Percentiles rank a stretch among this genome's conserved stretches.
phyloP scores from a whole-genome alignment of 2,113 vertebrate species.

The Xiphophorus maculatus region DNA sequence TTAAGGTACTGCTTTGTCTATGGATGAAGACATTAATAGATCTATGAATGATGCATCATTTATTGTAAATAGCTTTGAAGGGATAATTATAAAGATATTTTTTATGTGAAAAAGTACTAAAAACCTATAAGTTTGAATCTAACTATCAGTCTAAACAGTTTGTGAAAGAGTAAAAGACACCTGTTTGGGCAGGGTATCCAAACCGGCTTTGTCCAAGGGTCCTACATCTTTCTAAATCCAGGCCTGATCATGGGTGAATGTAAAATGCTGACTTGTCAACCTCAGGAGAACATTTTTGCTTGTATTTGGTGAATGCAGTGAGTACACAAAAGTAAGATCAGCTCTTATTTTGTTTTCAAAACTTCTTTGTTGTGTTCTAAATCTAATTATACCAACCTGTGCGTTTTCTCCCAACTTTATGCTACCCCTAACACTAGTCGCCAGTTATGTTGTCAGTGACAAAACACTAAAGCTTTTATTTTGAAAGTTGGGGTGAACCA shows the following conservation, averaged over 20 bases:
- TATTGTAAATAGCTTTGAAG: neutral
- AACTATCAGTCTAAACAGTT: neutral
- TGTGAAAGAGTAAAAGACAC: neutral
- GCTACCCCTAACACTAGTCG: too few species aligned
- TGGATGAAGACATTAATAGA: neutral
- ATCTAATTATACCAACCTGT: too few species aligned
- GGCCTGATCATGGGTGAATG: neutral
- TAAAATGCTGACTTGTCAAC: neutral
- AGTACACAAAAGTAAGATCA: too few species aligned
- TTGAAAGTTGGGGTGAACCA: constrained; percentile 26
- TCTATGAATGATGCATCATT: neutral
- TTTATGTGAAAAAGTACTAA: neutral
- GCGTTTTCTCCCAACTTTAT: neutral
- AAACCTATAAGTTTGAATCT: neutral
- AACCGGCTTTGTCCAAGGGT: neutral
- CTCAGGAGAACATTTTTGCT: neutral
- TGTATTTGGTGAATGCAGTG: neutral
- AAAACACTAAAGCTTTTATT: constrained; percentile 34
- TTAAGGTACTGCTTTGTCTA: neutral
- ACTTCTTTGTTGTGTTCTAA: neutral
- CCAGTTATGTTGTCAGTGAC: neutral
- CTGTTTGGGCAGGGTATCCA: neutral
- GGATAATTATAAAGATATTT: neutral
- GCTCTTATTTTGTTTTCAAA: neutral
- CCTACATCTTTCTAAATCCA: neutral